Percentiles rank a stretch among this genome's conserved stretches.
phyloP scores from a whole-genome alignment of 2,888 invertebrate genomes.

The Euspilapteryx auroguttella region DNA sequence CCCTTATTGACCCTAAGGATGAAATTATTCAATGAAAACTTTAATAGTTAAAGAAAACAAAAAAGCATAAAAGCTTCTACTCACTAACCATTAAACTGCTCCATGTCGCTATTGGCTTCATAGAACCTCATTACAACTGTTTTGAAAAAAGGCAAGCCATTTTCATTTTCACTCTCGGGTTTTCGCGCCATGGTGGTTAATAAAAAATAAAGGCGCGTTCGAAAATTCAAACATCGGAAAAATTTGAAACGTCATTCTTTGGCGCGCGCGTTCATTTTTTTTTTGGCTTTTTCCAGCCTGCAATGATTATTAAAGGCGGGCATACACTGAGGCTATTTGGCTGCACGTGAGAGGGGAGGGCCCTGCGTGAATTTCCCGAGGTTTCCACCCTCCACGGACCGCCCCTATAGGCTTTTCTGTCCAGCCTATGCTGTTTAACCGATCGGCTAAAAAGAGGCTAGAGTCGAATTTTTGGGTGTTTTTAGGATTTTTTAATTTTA shows the following conservation, averaged over 20 bases:
- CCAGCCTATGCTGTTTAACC: conserved; percentile 60
- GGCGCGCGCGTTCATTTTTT: conserved; percentile 21
- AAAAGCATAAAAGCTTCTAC: too few species aligned
- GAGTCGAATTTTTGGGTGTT: conserved; percentile 24
- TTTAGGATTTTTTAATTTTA: conserved; percentile 1
- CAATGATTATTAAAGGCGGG: conserved; percentile 50
- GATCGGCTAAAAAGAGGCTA: conserved; percentile 34
- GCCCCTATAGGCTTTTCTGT: conserved; percentile 63
- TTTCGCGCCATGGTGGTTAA: conserved; percentile 11
- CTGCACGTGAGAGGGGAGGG: conserved; percentile 57
- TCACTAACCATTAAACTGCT: too few species aligned
- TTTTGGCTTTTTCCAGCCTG: conserved; percentile 36
- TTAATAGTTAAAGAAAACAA: too few species aligned
- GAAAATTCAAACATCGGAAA: conserved; percentile 15
- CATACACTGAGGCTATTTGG: conserved; percentile 50
- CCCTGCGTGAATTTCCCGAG: conserved; percentile 57
- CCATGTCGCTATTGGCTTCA: too few species aligned
- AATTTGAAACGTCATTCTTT: conserved; percentile 23
- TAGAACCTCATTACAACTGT: too few species aligned
- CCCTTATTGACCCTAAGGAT: too few species aligned
- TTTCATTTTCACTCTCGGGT: too few species aligned
- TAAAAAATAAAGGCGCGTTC: conserved; percentile 12
- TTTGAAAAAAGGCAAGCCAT: too few species aligned
- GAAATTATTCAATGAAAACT: too few species aligned
- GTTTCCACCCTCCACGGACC: conserved; percentile 60